Base-by-base conservation (phyloP, 1,140 invertebrate species). In the Pararge aegeria region DNA sequence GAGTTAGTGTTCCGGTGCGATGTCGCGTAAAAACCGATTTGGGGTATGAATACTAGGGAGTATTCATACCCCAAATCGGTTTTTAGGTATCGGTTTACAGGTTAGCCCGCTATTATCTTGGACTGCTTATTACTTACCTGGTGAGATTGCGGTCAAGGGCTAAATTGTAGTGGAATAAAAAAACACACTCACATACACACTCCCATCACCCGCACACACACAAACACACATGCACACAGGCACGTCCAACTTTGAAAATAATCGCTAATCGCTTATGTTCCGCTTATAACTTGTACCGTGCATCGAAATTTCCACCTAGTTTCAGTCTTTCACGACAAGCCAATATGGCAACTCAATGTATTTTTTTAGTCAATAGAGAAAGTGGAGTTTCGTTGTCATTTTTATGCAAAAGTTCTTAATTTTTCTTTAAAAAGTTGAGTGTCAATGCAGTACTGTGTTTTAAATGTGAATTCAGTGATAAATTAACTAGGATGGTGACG, bases 341-440 rank as follows among this genome's bases (percentile, higher is more conserved):
- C 57, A 59, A 46, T 53, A 59, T 59, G 57, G 50, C 34, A 6
- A 19, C 50, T 59, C 48, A 50, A 27, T 59, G 29, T 51, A 19
- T 51, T 19, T 13, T 42, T 42, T 46, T 46, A 29, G 52, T 42
- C 27, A 19, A 54, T 29, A 54, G n/a, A 30, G 2, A 30, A 27
- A 24, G n/a, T 29, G 15, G 6, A 13, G 18, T 9, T 24, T 24
- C 2, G 7, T 24, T 24, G 2, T 24, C 0, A 38, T 55, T 27
- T 19, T 19, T 20, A 42, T 46, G 2, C 1, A 20, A 42, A 15
- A 15, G 13, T 16, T 16, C 2, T 4, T 24, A 24, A 4, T 12
- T 12, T 1, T n/a, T 30, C 1, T 1, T 30, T 30, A 5, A 16
- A 15, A 42, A 0, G 16, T 18, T 5, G 2, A 40, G 5, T 42